Base-by-base conservation (phyloP, 2,888 invertebrate species). In the Cosmia trapezina region DNA sequence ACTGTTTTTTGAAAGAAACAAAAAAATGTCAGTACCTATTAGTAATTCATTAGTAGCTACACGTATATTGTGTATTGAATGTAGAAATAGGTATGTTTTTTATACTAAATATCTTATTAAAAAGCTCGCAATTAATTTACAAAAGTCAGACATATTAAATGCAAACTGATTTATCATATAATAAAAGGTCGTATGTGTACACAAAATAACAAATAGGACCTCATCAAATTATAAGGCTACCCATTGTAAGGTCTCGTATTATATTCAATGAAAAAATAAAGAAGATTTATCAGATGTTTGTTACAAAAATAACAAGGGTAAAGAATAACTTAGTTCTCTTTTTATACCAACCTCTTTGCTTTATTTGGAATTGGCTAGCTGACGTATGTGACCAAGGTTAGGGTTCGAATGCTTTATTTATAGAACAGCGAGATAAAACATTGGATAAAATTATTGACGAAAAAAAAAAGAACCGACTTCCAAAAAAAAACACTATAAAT, bases 241-340 rank as follows among this genome's bases (percentile, higher is more conserved):
- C 19, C 41, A 67, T 47, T 70, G 51, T 49, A n/a, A n/a, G 51
- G 53, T 45, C 47, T 64, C 37, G 54, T 81, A 41, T 59, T 22
- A 49, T 76, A 81, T 64, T 70, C 45, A 76, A 76, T 71, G 51
- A 64, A 65, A 73, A 63, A 57, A 73, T 67, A 65, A 67, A 63
- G 71, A 54, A 67, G 33, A 70, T 70, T 64, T 80, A 47, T 65
- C 73, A 65, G 45, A 49, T 61, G 56, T 73, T 41, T 56, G 33
- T 73, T 43, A 65, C 49, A 41, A 80, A 64, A 64, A 61, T 61
- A 77, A 79, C 63, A 60, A 64, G 53, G 49, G 53, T 54, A 33
- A 43, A 47, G 41, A 43, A 70, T 75, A 61, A 37, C 54, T n/a
- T 56, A 71, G 71, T 78, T 51, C 22, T 68, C n/a, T 75, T 78